A percentile compares a stretch with the other conserved stretches of the same genome.
phyloP scores from a whole-genome alignment of 2,797 vertebrate genomes.

The Mergus octosetaceus region DNA sequence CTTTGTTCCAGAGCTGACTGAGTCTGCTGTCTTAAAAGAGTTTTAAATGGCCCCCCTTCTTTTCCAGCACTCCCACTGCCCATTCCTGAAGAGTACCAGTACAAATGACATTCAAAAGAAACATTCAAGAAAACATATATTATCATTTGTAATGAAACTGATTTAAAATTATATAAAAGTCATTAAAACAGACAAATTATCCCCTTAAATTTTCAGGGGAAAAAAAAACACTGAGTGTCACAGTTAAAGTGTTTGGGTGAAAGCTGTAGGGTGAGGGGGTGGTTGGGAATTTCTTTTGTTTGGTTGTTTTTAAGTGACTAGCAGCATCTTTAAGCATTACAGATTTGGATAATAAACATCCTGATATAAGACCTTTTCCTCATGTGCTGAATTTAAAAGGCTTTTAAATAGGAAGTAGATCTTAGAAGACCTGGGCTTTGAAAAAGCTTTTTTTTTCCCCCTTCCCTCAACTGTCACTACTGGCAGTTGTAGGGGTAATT shows the following conservation, averaged over 20 bases:
- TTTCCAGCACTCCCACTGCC: slow-evolving; percentile 96
- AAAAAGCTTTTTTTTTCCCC: background rate
- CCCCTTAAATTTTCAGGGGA: background rate
- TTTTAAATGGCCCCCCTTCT: slow-evolving; percentile 95
- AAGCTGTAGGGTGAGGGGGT: background rate
- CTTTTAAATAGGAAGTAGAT: background rate
- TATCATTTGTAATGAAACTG: background rate
- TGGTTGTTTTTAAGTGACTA: background rate
- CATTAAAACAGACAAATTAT: background rate
- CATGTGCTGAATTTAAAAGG: background rate
- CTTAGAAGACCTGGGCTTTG: background rate
- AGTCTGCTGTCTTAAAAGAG: slow-evolving; percentile 96
- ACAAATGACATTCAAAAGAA: slow-evolving; percentile 68
- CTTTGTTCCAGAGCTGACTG: slow-evolving; percentile 95
- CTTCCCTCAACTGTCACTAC: background rate
- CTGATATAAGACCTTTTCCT: background rate
- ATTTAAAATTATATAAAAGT: background rate
- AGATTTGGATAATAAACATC: background rate
- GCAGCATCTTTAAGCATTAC: background rate
- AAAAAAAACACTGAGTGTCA: background rate
- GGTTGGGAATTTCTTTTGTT: background rate
- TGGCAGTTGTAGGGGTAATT: background rate
- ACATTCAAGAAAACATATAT: background rate
- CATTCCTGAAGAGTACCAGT: slow-evolving; percentile 87
- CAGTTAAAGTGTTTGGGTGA: background rate